Evolutionary conservation across 2,888 invertebrate genomes (phyloP).

Genomic region (Leptinotarsa peninsularis): DNA sequence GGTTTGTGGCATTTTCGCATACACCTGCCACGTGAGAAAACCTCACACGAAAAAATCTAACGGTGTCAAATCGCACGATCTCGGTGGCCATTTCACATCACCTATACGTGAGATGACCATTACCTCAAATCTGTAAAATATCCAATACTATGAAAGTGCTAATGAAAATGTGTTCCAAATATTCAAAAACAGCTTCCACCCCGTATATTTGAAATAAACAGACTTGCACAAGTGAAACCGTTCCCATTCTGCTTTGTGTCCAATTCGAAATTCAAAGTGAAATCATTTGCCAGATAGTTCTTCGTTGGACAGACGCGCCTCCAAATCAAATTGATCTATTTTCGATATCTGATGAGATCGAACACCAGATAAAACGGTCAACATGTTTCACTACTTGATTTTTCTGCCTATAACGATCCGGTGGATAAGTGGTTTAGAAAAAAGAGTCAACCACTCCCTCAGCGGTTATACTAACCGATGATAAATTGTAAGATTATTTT

Average conservation of each 20-base stretch:
- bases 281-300: background rate
- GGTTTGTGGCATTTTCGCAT: too few relatives aligned
- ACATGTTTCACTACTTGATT: conserved; percentile 29
- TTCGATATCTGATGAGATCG: conserved; percentile 20
- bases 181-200: too few relatives aligned
- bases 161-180: too few relatives aligned
- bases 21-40: too few relatives aligned
- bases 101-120: too few relatives aligned
- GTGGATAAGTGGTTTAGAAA: conserved; percentile 22
- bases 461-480: conserved; percentile 1
- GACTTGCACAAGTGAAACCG: background rate
- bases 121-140: too few relatives aligned
- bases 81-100: too few relatives aligned
- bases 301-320: background rate
- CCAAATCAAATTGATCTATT: background rate
- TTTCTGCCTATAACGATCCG: conserved; percentile 26
- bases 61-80: too few relatives aligned
- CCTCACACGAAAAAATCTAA: too few relatives aligned
- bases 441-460: conserved; percentile 16
- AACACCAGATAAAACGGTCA: conserved; percentile 28
- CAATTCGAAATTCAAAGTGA: background rate
- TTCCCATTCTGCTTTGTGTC: background rate
- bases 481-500: conserved; percentile 28
- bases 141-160: too few relatives aligned
- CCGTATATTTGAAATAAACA: too few relatives aligned